These are phyloP conservation scores for Protonemura montana DNA, from an alignment of 2,888 invertebrate genomes.

Conservation along the genomic window DNA sequence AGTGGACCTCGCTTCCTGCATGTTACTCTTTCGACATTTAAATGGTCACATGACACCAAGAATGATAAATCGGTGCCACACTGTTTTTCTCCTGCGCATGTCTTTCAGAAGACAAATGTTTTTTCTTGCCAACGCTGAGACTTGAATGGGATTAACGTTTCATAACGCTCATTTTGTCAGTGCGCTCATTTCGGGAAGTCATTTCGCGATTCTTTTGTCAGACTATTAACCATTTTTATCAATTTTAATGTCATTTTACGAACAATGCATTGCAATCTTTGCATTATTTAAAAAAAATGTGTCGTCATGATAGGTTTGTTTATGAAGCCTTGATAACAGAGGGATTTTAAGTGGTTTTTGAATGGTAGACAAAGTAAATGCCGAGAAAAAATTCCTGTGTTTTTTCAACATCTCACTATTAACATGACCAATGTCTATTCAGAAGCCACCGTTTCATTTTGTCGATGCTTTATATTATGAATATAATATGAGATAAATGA, in stretches of 20 bases:
- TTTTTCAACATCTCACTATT: too few relatives aligned
- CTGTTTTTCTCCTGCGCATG: neutral
- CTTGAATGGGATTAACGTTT: neutral
- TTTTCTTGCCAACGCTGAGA: neutral
- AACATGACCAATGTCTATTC: too few relatives aligned
- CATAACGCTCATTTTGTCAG: neutral
- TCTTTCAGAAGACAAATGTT: neutral
- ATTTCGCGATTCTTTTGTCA: neutral
- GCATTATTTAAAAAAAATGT: neutral
- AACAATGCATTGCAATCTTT: neutral
- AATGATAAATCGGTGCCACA: neutral
- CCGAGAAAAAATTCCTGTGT: too few relatives aligned
- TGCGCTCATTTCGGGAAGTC: neutral
- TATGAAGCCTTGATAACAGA: neutral
- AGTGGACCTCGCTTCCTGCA: neutral
- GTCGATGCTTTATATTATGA: too few relatives aligned
- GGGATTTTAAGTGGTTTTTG: neutral
- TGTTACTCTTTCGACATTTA: neutral
- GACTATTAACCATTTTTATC: neutral
- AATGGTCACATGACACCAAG: neutral
- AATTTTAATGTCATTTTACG: neutral
- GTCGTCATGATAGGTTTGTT: neutral
- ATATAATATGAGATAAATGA: too few relatives aligned
- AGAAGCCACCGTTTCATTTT: too few relatives aligned
- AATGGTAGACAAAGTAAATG: too few relatives aligned